A percentile compares a stretch with the other conserved stretches of the same genome.
Conservation (phyloP, 2,113 vertebrate genomes). For the Lepidothrix coronata region DNA sequence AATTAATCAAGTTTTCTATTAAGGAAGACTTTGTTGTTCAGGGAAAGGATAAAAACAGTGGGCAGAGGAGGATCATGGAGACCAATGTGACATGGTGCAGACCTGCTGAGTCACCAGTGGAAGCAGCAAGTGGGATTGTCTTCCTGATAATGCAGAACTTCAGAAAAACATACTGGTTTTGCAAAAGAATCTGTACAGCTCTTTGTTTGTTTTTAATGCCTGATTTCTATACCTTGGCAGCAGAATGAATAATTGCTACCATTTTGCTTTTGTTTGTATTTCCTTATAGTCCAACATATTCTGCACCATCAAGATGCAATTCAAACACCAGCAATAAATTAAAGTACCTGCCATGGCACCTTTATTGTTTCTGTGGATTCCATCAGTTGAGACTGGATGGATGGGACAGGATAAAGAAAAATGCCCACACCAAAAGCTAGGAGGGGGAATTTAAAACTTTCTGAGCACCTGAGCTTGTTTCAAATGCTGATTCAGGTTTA, state of each 20-base stretch:
- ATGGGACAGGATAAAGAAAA: not conserved
- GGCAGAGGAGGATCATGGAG: not conserved
- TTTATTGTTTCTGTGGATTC: not conserved
- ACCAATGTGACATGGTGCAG: not conserved
- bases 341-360: not conserved
- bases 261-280: not conserved
- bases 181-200: not conserved
- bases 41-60: not conserved
- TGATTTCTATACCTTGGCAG: not conserved
- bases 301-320: not conserved
- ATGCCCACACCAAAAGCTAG: not conserved
- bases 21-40: not conserved
- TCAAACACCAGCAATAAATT: not conserved
- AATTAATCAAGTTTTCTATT: slow-evolving; percentile 18
- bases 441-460: not conserved
- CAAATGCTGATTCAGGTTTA: not conserved
- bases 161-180: not conserved
- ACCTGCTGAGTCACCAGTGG: not conserved
- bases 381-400: not conserved
- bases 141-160: not conserved
- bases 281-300: not conserved
- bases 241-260: not conserved
- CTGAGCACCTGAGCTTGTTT: not conserved
- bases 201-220: not conserved
- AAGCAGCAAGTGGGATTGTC: not conserved